These are phyloP conservation scores for Ashinkailepas kermadecensis DNA, from an alignment of 2,888 invertebrate genomes.

Conservation along the genomic window DNA sequence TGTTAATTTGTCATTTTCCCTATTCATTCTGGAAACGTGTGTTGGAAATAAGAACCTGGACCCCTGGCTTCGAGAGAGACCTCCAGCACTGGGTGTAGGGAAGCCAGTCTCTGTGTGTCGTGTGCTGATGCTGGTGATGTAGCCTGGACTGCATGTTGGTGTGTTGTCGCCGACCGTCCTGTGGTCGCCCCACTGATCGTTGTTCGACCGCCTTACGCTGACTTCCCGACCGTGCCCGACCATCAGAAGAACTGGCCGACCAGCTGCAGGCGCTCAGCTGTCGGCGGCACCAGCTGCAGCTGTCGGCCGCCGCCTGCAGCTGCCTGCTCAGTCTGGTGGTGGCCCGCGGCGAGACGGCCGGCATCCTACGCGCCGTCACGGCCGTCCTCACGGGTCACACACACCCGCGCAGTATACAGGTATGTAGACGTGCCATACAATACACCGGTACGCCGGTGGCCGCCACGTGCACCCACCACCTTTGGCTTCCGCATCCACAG, in stretches of 20 bases:
- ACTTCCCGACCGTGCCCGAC: conserved; percentile 40
- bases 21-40: too few relatives aligned
- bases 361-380: conserved; percentile 75
- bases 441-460: too few relatives aligned
- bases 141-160: too few relatives aligned
- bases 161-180: too few relatives aligned
- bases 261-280: conserved; percentile 63
- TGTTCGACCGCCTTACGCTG: too few relatives aligned
- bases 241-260: conserved; percentile 71
- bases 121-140: conserved; percentile 34
- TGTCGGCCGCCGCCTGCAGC: conserved; percentile 74
- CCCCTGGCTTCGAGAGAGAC: too few relatives aligned
- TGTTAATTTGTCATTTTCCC: too few relatives aligned
- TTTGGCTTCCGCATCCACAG: too few relatives aligned
- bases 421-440: conserved; percentile 37
- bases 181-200: too few relatives aligned
- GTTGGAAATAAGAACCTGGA: too few relatives aligned
- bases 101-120: not conserved
- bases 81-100: too few relatives aligned
- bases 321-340: conserved; percentile 86
- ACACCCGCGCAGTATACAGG: conserved; percentile 66
- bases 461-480: too few relatives aligned
- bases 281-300: conserved; percentile 64
- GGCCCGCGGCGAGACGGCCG: conserved; percentile 85
- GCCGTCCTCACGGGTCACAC: conserved; percentile 79